A percentile compares a stretch with the other conserved stretches of the same genome.
Evolutionary conservation across 2,113 vertebrate species (phyloP).

Genomic region (Taxidea taxus): DNA sequence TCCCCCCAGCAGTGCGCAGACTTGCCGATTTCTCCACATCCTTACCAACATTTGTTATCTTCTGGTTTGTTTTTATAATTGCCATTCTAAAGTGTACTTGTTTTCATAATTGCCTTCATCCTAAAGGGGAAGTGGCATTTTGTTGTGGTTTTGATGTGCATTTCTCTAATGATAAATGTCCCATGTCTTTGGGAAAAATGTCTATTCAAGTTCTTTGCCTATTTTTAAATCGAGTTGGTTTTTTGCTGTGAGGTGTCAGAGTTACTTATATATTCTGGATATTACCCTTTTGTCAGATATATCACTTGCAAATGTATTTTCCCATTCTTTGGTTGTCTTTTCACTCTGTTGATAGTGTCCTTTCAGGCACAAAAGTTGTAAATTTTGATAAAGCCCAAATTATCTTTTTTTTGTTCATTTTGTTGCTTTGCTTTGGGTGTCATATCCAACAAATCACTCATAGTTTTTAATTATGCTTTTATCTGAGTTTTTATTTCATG

Average conservation of each 20-base stretch:
- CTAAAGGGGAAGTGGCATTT: background rate
- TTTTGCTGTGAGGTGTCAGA: background rate
- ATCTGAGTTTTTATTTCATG: background rate
- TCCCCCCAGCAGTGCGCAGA: background rate
- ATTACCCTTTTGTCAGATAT: background rate
- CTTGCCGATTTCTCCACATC: background rate
- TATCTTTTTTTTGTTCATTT: background rate
- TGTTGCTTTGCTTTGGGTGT: background rate
- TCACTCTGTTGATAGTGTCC: background rate
- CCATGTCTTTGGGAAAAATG: background rate
- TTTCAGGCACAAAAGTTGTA: background rate
- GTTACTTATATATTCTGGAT: background rate
- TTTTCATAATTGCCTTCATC: background rate
- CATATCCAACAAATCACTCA: background rate
- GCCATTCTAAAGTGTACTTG: background rate
- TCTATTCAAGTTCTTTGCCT: background rate
- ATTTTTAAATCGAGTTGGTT: background rate
- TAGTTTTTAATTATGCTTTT: background rate
- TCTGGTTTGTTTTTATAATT: background rate
- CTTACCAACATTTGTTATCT: background rate
- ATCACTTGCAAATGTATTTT: background rate
- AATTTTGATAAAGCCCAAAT: background rate
- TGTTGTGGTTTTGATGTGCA: background rate
- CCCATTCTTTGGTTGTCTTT: background rate
- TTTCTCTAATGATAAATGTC: background rate